Percentiles rank a stretch among this genome's conserved stretches.
Conservation (phyloP, 2,797 vertebrate species). For the Gymnothorax reevesii region DNA sequence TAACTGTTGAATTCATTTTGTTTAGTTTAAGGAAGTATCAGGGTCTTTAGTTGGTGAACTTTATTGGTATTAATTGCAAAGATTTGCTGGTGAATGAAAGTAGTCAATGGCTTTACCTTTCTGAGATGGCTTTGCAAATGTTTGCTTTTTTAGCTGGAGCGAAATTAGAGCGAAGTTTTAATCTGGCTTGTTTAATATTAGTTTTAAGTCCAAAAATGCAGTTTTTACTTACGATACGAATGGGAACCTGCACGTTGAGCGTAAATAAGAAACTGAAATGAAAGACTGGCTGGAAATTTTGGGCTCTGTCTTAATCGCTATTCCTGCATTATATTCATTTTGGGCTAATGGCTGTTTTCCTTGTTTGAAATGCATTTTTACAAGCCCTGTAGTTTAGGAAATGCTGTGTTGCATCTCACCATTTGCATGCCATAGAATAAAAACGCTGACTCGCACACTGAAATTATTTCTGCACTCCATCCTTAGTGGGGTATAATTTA, state of each 20-base stretch:
- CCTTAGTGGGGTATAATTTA: slow-evolving; percentile 14
- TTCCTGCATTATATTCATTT: background rate
- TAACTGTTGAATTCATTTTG: background rate
- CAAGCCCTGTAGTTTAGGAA: background rate
- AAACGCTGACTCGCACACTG: background rate
- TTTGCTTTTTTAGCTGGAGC: background rate
- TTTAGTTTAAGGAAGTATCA: background rate
- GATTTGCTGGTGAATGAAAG: background rate
- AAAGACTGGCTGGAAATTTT: background rate
- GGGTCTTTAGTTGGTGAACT: background rate
- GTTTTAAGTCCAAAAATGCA: background rate
- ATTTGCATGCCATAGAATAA: background rate
- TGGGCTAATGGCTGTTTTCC: background rate
- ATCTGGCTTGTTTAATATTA: background rate
- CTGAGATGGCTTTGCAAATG: background rate
- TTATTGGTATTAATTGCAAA: background rate
- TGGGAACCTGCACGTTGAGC: background rate
- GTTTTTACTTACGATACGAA: background rate
- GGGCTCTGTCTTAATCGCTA: background rate
- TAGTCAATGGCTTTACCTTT: background rate
- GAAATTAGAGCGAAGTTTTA: background rate
- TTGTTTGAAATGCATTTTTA: background rate
- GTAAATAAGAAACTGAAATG: background rate
- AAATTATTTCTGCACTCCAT: background rate
- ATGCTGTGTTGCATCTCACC: background rate